Evolutionary conservation across 2,113 vertebrate genomes (phyloP).

Genomic region (Perca fluviatilis): DNA sequence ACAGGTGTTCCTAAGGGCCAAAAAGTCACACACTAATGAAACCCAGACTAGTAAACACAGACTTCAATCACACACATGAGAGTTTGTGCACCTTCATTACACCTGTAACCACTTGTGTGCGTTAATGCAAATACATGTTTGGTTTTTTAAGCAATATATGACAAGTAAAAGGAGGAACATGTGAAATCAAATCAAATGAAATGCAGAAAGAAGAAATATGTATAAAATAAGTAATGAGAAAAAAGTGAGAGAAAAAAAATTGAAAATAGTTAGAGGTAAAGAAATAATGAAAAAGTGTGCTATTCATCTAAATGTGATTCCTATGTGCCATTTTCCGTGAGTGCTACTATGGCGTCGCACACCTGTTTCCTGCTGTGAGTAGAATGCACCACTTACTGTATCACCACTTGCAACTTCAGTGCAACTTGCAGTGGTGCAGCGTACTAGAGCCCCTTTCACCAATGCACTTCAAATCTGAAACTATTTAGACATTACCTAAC

Average conservation of each 20-base stretch:
- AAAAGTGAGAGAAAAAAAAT: background rate
- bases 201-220: background rate
- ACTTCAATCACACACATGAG: background rate
- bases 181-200: background rate
- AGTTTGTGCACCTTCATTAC: background rate
- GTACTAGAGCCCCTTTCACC: too few species aligned
- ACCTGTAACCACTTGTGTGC: background rate
- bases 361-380: slow-evolving; percentile 58
- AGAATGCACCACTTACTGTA: slow-evolving; percentile 28
- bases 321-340: background rate
- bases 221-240: background rate
- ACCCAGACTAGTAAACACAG: background rate
- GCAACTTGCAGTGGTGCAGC: background rate
- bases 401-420: slow-evolving; percentile 1
- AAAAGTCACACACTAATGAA: background rate
- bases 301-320: too few species aligned
- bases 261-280: background rate
- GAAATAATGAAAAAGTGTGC: background rate
- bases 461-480: too few species aligned
- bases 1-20: background rate
- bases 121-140: background rate
- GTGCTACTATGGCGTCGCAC: background rate
- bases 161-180: background rate
- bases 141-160: background rate
- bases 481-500: background rate